phyloP scores from a whole-genome alignment of 2,113 vertebrate genomes.

The Oophaga pumilio region DNA sequence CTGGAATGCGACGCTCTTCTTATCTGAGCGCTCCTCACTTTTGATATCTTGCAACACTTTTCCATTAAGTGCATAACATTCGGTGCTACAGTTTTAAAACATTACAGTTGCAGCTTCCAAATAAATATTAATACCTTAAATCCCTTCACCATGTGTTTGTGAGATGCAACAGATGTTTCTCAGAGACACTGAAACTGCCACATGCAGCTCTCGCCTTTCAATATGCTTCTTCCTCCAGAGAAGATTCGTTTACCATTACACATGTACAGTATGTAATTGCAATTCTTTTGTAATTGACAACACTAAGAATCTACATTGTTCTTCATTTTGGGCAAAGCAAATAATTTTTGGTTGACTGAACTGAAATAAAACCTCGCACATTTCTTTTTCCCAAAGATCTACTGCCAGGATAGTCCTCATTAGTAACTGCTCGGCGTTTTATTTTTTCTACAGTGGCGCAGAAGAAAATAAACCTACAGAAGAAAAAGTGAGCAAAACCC shows the following conservation, averaged over 20 bases:
- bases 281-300: neutral
- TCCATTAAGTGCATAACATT: neutral
- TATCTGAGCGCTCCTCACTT: neutral
- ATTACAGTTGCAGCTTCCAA: slow-evolving; percentile 21
- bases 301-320: neutral
- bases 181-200: neutral
- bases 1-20: neutral
- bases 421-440: too few relatives aligned
- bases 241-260: neutral
- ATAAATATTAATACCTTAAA: slow-evolving; percentile 9
- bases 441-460: too few relatives aligned
- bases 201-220: neutral
- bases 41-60: slow-evolving; percentile 2
- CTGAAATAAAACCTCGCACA: neutral
- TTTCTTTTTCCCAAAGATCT: neutral
- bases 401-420: neutral
- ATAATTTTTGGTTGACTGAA: neutral
- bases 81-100: neutral
- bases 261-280: neutral
- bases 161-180: slow-evolving; percentile 21
- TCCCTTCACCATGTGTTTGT: slow-evolving; percentile 10
- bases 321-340: neutral
- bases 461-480: too few relatives aligned
- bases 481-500: too few relatives aligned
- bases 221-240: slow-evolving; percentile 6